phyloP scores from a whole-genome alignment of 1,140 invertebrate genomes.

The Penaeus chinensis region DNA sequence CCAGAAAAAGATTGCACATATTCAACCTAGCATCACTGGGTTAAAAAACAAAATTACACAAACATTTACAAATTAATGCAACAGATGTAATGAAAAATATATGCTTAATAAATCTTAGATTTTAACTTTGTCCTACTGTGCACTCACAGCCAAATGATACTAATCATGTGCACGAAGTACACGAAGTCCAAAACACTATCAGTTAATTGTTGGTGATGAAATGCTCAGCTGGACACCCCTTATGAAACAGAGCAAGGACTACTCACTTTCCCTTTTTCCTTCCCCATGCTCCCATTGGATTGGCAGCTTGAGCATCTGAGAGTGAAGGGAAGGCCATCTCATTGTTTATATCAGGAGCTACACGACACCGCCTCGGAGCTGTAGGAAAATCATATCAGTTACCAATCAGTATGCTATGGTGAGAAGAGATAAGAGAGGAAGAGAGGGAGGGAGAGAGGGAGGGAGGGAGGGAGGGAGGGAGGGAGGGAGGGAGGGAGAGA shows the following conservation, averaged over 20 bases:
- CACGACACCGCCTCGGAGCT: slow-evolving; percentile 48
- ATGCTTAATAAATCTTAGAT: no score
- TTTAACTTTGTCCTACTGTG: no score
- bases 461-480: neutral
- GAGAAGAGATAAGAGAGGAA: neutral
- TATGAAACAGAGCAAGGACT: neutral
- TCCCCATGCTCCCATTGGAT: slow-evolving; percentile 57
- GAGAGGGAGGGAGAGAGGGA: neutral
- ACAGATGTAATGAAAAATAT: no score
- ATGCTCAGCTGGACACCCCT: no score
- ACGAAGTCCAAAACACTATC: no score
- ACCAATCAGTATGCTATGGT: neutral
- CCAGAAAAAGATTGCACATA: no score
- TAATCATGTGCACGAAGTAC: no score
- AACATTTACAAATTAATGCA: no score
- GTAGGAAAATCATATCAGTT: neutral
- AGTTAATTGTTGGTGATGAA: no score
- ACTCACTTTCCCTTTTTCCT: slow-evolving; percentile 48
- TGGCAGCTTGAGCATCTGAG: slow-evolving; percentile 53
- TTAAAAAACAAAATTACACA: no score
- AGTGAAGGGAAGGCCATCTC: slow-evolving; percentile 58
- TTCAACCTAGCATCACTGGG: no score
- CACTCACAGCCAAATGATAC: no score
- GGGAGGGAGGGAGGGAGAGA: neutral
- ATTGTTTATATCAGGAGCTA: slow-evolving; percentile 55